Evolutionary conservation across 2,113 vertebrate species (phyloP), one percentile per base, ranked within the genome.

Genomic region (Anarrhichthys ocellatus): DNA sequence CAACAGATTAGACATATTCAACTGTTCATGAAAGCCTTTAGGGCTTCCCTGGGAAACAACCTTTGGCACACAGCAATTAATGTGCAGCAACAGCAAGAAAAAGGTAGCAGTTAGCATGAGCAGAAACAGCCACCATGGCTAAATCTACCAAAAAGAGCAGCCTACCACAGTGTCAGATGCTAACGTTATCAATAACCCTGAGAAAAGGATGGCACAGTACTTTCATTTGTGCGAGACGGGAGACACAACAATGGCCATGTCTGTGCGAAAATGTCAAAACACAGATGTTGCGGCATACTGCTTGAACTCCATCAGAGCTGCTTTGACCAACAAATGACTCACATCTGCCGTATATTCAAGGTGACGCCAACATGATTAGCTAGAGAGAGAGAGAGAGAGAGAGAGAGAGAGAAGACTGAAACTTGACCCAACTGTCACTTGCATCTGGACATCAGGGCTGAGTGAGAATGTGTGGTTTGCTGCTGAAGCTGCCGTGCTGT

Each of bases 401-500:
- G 88, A 85, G 76, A 76, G 32, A 69, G 20, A 46, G 29, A 48
- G n/a, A 63, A 78, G 48, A 58, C 32, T 84, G 87, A 85, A 89
- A 90, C 79, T 59, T 80, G 89, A 91, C 85, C 87, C 80, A 15
- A 1, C 54, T 73, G 80, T 90, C 82, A 86, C 88, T 81, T 86
- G 82, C 75, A 66, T 81, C 78, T 76, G 80, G 82, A 80, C 80
- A 58, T 65, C 58, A 77, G 64, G 78, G 87, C 88, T 83, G 86
- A 89, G 84, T 89, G 84, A 88, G 83, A 90, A 29, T 17, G 46
- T 62, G 84, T 22, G 27, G 69, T 76, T 80, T 63, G 69, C 48
- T 87, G 85, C 87, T 86, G 85, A 91, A 90, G 81, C 81, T 84
- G 85, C 89, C 61, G 27, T 77, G 85, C 79, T 88, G 80, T 76